Base-by-base conservation (phyloP, 2,113 vertebrate genomes). In the Peromyscus polionotus region DNA sequence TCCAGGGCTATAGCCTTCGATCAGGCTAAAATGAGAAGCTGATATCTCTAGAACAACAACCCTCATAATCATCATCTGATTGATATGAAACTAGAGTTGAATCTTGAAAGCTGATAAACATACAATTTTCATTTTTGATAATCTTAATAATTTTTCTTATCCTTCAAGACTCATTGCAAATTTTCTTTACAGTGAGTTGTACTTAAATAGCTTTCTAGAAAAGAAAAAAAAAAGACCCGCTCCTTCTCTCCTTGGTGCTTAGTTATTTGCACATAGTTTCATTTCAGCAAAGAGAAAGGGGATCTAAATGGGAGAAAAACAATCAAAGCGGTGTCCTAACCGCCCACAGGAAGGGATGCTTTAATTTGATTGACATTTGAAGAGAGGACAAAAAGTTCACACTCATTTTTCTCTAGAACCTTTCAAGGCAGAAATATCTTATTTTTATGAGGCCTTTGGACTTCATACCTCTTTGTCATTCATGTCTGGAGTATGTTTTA, bases 81-180 rank as follows among this genome's bases (percentile, higher is more conserved):
- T 67, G 63, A 14, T 76, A 54, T 31, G 42, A 70, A 90, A 63
- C 51, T 76, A 92, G 87, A 89, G 42, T 94, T 92, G 28, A 77
- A 45, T 45, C 77, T 76, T 39, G 63, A 94, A 91, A 95, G 20
- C 45, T n/a, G 19, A 26, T 83, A 92, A 24, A 65, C 77, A 57
- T 65, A 10, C 48, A 76, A 91, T 83, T 88, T 96, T 96, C 67
- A 7, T 61, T 93, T 42, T 42, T 87, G 39, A 4, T 42, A 83
- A 72, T 19, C 48, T 81, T 57, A 14, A 72, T 72, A 88, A 63
- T 45, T 48, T 90, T 96, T 80, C 20, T 61, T 70, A 67, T 13
- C 45, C 20, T 85, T 73, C 70, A 31, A 42, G 20, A 73, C 75
- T 70, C 28, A 48, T 89, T 61, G 48, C 22, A 75, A 42, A 75